A percentile compares a stretch with the other conserved stretches of the same genome.
These are phyloP conservation scores for Periophthalmus modestus DNA, from an alignment of 2,113 vertebrate species.

Conservation along the genomic window DNA sequence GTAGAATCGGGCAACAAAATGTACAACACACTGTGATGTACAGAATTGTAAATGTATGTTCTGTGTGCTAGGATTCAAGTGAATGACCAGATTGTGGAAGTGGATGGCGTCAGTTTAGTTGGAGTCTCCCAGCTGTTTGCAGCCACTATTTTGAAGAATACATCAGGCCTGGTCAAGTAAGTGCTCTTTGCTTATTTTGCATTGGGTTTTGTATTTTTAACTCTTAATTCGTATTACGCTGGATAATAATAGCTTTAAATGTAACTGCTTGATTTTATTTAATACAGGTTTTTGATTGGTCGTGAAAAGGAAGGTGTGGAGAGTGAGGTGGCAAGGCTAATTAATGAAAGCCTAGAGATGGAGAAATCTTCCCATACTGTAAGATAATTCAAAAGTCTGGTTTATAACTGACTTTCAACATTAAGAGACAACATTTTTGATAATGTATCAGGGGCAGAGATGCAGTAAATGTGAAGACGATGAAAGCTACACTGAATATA, in stretches of 20 bases:
- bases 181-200: conserved; percentile 1
- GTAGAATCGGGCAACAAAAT: too few relatives aligned
- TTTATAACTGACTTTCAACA: not conserved
- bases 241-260: not conserved
- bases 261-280: not conserved
- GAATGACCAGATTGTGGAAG: conserved; percentile 93
- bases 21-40: too few relatives aligned
- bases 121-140: conserved; percentile 91
- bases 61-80: conserved; percentile 81
- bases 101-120: conserved; percentile 87
- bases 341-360: conserved; percentile 88
- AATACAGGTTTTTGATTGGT: conserved; percentile 76
- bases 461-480: conserved; percentile 16
- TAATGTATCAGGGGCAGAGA: conserved; percentile 22
- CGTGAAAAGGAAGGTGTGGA: conserved; percentile 88
- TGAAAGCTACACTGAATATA: conserved; percentile 25
- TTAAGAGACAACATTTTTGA: not conserved
- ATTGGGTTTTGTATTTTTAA: not conserved
- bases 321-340: conserved; percentile 89
- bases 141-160: conserved; percentile 89
- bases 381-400: not conserved
- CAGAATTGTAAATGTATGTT: not conserved
- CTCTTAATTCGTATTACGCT: not conserved
- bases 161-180: conserved; percentile 87
- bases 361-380: conserved; percentile 71